phyloP scores from a whole-genome alignment of 2,113 vertebrate genomes.

The Hiodon alosoides region DNA sequence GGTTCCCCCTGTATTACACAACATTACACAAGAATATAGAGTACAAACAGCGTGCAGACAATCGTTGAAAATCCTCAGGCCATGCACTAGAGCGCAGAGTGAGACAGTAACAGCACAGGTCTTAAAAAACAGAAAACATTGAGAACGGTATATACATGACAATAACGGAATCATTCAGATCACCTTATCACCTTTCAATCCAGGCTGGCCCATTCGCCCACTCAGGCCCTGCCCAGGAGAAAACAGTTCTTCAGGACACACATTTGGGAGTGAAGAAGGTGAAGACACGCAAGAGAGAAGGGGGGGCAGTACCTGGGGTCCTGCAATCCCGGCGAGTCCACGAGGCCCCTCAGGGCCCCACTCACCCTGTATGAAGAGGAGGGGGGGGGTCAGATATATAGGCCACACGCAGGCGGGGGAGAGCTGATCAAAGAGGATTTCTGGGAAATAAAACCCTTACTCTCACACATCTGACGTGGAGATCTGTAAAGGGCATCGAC shows the following conservation, averaged over 20 bases:
- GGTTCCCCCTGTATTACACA: slow-evolving; percentile 79
- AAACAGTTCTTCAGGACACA: slow-evolving; percentile 18
- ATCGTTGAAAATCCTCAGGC: background rate
- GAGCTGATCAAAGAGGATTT: background rate
- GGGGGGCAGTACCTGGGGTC: slow-evolving; percentile 69
- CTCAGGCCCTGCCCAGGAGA: slow-evolving; percentile 73
- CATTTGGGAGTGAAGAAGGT: background rate
- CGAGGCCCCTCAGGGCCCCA: slow-evolving; percentile 68
- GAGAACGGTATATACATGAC: slow-evolving; percentile 46
- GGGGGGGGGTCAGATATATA: background rate
- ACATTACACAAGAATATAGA: slow-evolving; percentile 61
- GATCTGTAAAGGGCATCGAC: no score
- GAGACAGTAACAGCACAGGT: no score
- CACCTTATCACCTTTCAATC: slow-evolving; percentile 99
- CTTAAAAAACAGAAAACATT: background rate
- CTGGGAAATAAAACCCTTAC: no score
- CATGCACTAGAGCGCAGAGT: background rate
- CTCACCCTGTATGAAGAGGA: slow-evolving; percentile 64
- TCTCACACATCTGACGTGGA: no score
- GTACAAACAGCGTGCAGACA: slow-evolving; percentile 40
- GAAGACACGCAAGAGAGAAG: background rate
- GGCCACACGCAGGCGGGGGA: background rate
- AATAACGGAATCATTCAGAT: slow-evolving; percentile 96
- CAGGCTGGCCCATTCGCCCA: slow-evolving; percentile 81
- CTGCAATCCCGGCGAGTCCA: slow-evolving; percentile 78